Base-by-base conservation (phyloP, 2,888 invertebrate genomes). In the Clostera curtula region DNA sequence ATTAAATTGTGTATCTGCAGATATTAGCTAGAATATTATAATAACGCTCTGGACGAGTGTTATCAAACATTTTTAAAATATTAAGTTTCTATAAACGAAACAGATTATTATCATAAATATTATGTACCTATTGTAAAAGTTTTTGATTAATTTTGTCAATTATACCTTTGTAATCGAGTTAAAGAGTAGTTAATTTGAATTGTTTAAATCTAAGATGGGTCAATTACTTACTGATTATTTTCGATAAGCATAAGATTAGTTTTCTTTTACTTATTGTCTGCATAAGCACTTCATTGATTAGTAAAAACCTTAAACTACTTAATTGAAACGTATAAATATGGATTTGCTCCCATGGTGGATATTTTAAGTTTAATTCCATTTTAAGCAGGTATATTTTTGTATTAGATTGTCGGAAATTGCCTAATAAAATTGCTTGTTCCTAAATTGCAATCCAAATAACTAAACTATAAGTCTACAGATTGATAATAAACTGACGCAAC, bases 71-170 rank as follows among this genome's bases (percentile, higher is more conserved):
- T 48, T 64, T 61, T 59, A 56, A 35, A 45, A 49, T 57, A 51
- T 66, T 71, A 53, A 40, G 68, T 70, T 72, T 64, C 54, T 66
- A 58, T 65, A 49, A 56, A 61, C 56, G 62, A 64, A 63, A 66
- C 68, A 57, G 55, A 62, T 41, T 19, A 29, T 43, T 44, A 40
- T 27, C n/a, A n/a, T n/a, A n/a, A n/a, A n/a, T 35, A 35, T 25
- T 40, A 39, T 47, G 36, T 56, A 66, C 51, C 39, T 69, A 63
- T 60, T 56, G 43, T 65, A 64, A 65, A 72, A 48, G 54, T 64
- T 76, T 72, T 72, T 75, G 71, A 72, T 75, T 74, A 66, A 68
- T 79, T 82, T 73, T 61, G 82, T 83, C 82, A 83, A 83, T 83
- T 83, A 82, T 71, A 80, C 60, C 65, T 71, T 74, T 59, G 65